These are phyloP conservation scores for Erannis defoliaria DNA, from an alignment of 2,888 invertebrate genomes.

Conservation along the genomic window DNA sequence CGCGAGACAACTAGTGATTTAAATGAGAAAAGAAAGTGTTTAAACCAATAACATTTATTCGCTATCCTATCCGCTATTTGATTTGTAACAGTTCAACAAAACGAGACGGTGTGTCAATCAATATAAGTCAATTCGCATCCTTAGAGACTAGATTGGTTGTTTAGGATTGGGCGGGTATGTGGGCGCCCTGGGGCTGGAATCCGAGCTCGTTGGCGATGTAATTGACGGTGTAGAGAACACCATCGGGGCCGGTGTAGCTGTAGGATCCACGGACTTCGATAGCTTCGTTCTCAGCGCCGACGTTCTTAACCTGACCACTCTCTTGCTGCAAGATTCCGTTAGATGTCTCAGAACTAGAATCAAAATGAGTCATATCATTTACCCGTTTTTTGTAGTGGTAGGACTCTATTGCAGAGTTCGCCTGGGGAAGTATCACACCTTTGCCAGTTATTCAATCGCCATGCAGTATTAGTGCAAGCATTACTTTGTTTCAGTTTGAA, in stretches of 20 bases:
- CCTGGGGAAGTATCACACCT: too few species aligned
- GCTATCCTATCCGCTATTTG: slow-evolving; percentile 50
- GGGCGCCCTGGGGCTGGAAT: slow-evolving; percentile 76
- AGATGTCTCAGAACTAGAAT: slow-evolving; percentile 65
- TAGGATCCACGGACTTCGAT: slow-evolving; percentile 78
- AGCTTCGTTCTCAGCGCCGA: slow-evolving; percentile 76
- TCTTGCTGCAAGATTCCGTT: slow-evolving; percentile 67
- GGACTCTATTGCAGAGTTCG: too few species aligned
- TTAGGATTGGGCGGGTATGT: slow-evolving; percentile 57
- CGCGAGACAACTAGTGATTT: too few species aligned
- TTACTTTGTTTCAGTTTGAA: too few species aligned
- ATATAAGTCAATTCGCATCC: neutral
- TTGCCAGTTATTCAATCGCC: too few species aligned
- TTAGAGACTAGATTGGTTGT: slow-evolving; percentile 39
- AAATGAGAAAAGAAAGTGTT: slow-evolving; percentile 13
- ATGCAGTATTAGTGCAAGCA: too few species aligned
- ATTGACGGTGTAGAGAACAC: slow-evolving; percentile 72
- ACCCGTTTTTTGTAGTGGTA: too few species aligned
- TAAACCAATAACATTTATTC: slow-evolving; percentile 50
- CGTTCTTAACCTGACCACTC: slow-evolving; percentile 71
- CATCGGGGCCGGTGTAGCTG: slow-evolving; percentile 79
- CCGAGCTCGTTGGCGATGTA: slow-evolving; percentile 85
- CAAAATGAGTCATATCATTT: too few species aligned
- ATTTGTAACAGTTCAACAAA: slow-evolving; percentile 44
- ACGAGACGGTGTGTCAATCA: slow-evolving; percentile 40